A percentile compares a stretch with the other conserved stretches of the same genome.
These are phyloP conservation scores for Nyctibius grandis DNA, from an alignment of 2,797 vertebrate genomes.

Conservation along the genomic window DNA sequence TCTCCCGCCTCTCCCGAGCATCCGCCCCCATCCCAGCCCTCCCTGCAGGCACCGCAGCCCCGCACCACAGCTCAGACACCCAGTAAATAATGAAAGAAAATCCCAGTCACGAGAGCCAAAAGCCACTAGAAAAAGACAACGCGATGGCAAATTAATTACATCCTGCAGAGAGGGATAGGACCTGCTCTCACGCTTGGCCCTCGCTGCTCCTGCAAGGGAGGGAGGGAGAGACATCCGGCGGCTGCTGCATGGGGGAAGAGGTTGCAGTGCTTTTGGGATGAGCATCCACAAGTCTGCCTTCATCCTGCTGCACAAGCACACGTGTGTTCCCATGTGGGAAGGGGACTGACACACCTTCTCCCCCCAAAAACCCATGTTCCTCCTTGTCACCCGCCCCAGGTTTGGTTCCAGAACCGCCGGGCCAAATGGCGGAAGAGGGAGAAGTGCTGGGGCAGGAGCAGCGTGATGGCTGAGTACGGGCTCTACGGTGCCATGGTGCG, in stretches of 20 bases:
- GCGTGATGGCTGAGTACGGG: constrained; percentile 97
- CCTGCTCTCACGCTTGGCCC: not conserved
- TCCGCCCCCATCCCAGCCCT: not conserved
- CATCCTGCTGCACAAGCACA: not conserved
- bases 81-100: constrained; percentile 47
- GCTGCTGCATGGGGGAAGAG: not conserved
- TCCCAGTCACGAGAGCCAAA: constrained; percentile 19
- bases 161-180: not conserved
- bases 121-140: not conserved
- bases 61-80: not conserved
- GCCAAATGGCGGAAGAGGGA: constrained; percentile 99
- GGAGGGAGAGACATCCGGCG: not conserved
- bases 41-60: not conserved
- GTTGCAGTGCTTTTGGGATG: not conserved
- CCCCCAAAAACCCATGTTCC: not conserved
- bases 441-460: constrained; percentile 98
- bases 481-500: constrained; percentile 98
- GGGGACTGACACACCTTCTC: not conserved
- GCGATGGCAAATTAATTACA: constrained; percentile 53
- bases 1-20: not conserved
- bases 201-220: not conserved
- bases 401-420: constrained; percentile 98
- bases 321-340: fast-evolving
- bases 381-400: constrained; percentile 70
- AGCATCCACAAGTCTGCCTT: not conserved